phyloP scores from a whole-genome alignment of 2,113 vertebrate genomes.

The Himantopus leucocephalus region DNA sequence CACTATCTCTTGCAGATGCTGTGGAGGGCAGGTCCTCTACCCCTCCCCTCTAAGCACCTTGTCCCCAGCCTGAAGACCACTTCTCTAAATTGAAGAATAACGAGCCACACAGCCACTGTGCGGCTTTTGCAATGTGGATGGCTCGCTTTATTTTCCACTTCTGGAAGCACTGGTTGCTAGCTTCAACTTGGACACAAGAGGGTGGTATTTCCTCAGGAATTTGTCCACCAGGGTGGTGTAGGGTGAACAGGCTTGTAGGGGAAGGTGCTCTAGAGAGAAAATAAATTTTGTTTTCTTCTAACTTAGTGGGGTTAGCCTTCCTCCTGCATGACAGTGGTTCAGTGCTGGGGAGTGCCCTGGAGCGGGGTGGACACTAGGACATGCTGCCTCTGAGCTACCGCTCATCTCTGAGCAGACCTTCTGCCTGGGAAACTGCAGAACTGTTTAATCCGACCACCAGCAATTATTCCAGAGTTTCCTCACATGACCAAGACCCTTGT shows the following conservation, averaged over 20 bases:
- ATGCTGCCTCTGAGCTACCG: background rate
- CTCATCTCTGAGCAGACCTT: background rate
- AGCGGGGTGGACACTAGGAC: background rate
- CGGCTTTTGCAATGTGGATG: background rate
- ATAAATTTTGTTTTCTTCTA: rapidly evolving
- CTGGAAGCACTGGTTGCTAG: background rate
- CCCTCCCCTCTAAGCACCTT: background rate
- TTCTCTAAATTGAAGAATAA: background rate
- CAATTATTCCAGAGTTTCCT: background rate
- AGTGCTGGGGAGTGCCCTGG: background rate
- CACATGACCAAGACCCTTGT: too few species aligned
- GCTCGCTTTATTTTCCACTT: background rate
- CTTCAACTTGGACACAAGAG: constrained; percentile 28
- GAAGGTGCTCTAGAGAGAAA: background rate
- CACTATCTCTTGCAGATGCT: background rate
- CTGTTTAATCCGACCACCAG: background rate
- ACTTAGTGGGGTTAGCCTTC: background rate
- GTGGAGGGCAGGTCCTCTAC: background rate
- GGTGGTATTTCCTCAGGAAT: constrained; percentile 46
- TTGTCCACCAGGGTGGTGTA: rapidly evolving
- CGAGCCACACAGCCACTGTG: rapidly evolving
- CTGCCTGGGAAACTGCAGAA: background rate
- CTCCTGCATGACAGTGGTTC: background rate
- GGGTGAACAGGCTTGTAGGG: rapidly evolving
- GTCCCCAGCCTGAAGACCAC: background rate